Evolutionary conservation across 2,797 vertebrate genomes (phyloP).

Genomic region (Lindbergichthys nudifrons): DNA sequence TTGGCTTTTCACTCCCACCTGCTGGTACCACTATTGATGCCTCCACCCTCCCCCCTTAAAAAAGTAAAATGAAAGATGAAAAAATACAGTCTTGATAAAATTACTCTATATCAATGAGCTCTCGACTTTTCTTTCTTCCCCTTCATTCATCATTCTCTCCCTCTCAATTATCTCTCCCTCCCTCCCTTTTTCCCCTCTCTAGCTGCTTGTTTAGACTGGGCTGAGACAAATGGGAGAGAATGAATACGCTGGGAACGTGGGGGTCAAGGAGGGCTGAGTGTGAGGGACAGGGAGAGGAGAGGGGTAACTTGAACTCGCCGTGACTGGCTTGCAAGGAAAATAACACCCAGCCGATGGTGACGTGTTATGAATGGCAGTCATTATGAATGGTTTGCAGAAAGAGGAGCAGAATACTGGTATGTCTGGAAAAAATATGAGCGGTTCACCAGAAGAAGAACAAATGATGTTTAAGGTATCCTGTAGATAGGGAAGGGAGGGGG

Average conservation of each 20-base stretch:
- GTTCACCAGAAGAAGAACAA: conserved; percentile 20
- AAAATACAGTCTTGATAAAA: conserved; percentile 42
- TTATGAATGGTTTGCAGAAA: conserved; percentile 59
- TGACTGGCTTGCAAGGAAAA: conserved; percentile 69
- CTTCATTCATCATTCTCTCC: conserved; percentile 70
- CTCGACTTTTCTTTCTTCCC: conserved; percentile 33
- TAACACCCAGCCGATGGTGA: conserved; percentile 71
- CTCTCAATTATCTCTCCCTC: conserved; percentile 57
- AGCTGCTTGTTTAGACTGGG: conserved; percentile 82
- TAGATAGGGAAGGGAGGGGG: neutral
- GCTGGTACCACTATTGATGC: conserved; percentile 22
- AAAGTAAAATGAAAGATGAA: conserved; percentile 43
- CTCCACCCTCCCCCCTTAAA: conserved; percentile 14
- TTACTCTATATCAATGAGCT: conserved; percentile 61
- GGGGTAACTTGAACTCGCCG: conserved; percentile 75
- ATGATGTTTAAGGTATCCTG: conserved; percentile 23
- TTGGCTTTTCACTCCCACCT: conserved; percentile 13
- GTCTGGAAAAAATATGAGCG: conserved; percentile 26
- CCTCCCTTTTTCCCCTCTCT: conserved; percentile 30
- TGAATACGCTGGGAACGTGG: conserved; percentile 68
- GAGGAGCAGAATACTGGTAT: conserved; percentile 23
- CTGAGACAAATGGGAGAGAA: conserved; percentile 76
- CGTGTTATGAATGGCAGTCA: conserved; percentile 68
- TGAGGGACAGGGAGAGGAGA: conserved; percentile 56
- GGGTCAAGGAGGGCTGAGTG: conserved; percentile 78